Base-by-base conservation (phyloP, 2,888 invertebrate species). In the Drosophila paranaensis region DNA sequence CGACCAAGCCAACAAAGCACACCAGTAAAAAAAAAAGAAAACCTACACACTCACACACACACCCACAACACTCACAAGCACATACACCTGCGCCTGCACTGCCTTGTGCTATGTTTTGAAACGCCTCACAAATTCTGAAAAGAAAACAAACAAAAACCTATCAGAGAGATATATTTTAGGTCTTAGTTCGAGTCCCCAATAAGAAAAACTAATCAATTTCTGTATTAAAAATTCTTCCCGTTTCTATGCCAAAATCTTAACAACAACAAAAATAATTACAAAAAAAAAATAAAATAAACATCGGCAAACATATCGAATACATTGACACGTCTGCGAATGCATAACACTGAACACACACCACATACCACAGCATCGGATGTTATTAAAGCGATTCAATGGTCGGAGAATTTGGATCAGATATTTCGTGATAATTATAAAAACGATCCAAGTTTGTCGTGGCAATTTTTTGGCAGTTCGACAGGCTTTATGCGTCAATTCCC, bases 401-500 rank as follows among this genome's bases (percentile, higher is more conserved):
- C 99, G 4, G 96, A 97, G 91, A 96, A 96, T 82, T 94, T 99
- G 83, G 98, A 99, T 92, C 95, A 96, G 61, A 97, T 96, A 81
- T 99, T 99, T 93, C 95, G 95, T 79, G 95, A 96, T 90, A 98
- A 98, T 93, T 96, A 96, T 91, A 95, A 96, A 91, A 95, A 95
- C 68, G 97, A 98, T 93, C 97, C 97, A 16, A 96, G 97, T 5
- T 94, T 98, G 46, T 97, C 97, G 6, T 99, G 99, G 98, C 99
- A 99, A 93, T 99, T 98, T 93, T 99, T 99, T 93, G 99, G 99
- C 76, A 98, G 98, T 92, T 96, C 98, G 40, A 96, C 97, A 20
- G 99, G 99, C 45, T 99, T 99, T 92, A 97, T 99, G 95, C 95
- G 99, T 85, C 97, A 98, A 92, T 99, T 96, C 93, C 99, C 99